These are phyloP conservation scores for Hololepta plana DNA, from an alignment of 2,888 invertebrate species.

Conservation along the genomic window DNA sequence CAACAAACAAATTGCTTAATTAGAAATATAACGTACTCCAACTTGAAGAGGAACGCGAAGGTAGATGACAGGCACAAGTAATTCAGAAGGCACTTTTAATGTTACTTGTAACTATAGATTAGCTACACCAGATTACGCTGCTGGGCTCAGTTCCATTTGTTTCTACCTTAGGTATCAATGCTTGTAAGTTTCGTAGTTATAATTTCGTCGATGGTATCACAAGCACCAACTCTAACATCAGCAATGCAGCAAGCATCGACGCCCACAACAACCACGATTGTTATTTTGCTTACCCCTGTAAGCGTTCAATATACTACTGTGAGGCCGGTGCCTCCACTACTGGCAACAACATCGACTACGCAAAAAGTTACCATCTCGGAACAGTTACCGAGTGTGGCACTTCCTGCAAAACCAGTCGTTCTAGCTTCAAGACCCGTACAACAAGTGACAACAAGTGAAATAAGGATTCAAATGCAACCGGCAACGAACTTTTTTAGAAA, in stretches of 20 bases:
- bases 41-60: slow-evolving; percentile 82
- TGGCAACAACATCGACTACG: slow-evolving; percentile 13
- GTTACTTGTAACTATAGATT: slow-evolving; percentile 7
- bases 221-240: not conserved
- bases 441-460: slow-evolving; percentile 36
- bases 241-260: not conserved
- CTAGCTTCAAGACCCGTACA: slow-evolving; percentile 26
- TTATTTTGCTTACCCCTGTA: slow-evolving; percentile 5
- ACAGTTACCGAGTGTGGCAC: slow-evolving; percentile 8
- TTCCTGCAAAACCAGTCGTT: slow-evolving; percentile 31
- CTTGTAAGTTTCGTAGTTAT: not conserved
- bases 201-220: not conserved
- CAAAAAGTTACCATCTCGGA: slow-evolving; percentile 7
- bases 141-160: slow-evolving; percentile 42
- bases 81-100: slow-evolving; percentile 12
- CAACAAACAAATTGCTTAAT: too few relatives aligned
- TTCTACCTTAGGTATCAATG: slow-evolving; percentile 17
- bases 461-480: slow-evolving; percentile 33
- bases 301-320: slow-evolving; percentile 11
- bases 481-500: slow-evolving; percentile 33
- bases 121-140: slow-evolving; percentile 67
- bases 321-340: slow-evolving; percentile 22
- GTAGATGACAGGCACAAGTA: slow-evolving; percentile 93
- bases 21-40: too few relatives aligned
- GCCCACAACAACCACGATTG: slow-evolving; percentile 2